Evolutionary conservation across 2,888 invertebrate genomes (phyloP), one percentile per base, ranked within the genome.

Genomic region (Andrena bucephala): DNA sequence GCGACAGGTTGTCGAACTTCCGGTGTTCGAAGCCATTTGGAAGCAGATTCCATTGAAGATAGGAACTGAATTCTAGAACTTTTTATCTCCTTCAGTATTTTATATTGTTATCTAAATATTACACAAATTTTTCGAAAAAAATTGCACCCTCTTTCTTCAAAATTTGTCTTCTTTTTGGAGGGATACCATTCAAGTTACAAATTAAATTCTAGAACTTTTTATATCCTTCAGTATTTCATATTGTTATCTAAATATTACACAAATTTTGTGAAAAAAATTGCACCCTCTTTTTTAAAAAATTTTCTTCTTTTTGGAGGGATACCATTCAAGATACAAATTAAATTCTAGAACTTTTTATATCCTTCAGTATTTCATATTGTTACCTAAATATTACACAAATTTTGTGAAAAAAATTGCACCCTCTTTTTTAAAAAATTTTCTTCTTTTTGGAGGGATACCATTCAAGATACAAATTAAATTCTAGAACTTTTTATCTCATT

Each of bases 1-100:
- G 10, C 29, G 33, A 59, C 36, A 33, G 76, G 65, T 70, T 66
- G 16, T 31, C 52, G 69, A 76, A 76, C 77, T 36, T 73, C 65
- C 73, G 71, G 31, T 20, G 20, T 4, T 10, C 24, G 5, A 31
- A 20, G 3, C 3, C 24, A 27, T 24, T 57, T 20, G 7, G 6
- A 16, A n/a, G 24, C 33, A 4, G 33, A 33, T 27, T 31, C 31
- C 13, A 33, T 24, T 2, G 24, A 24, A 16, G 20, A 20, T 57
- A 27, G 5, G 16, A 69, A 69, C 13, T 24, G 36, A 33, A 69
- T 20, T 69, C 27, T 69, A 33, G 29, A 57, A 20, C n/a, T 29
- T 20, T 24, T 4, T 24, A 20, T 2, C 16, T 36, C 20, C 2
- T 20, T 7, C 33, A 33, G 36, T 20, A 8, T 36, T 36, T 33